Conservation (phyloP, 2,113 vertebrate genomes). For the Pseudonaja textilis region DNA sequence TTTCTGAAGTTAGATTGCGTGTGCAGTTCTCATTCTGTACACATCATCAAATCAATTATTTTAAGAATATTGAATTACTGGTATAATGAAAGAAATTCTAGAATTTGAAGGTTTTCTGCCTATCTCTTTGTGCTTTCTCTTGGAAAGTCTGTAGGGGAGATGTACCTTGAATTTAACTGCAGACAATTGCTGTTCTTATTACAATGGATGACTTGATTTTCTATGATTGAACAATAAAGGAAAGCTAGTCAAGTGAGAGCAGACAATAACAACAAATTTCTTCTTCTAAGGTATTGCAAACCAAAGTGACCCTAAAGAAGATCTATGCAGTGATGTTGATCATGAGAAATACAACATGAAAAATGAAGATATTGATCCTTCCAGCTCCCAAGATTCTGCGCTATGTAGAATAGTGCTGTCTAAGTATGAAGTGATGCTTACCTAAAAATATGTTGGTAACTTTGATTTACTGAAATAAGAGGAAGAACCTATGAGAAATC, state of each 20-base stretch:
- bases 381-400: constrained; percentile 30
- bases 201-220: not conserved
- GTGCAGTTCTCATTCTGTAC: not conserved
- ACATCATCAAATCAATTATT: not conserved
- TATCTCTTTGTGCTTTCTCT: not conserved
- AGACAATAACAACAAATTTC: constrained; percentile 12
- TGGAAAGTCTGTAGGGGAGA: not conserved
- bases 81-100: not conserved
- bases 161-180: not conserved
- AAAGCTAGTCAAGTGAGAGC: not conserved
- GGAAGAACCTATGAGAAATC: not conserved
- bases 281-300: constrained; percentile 51
- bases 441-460: not conserved
- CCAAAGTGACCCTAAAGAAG: constrained; percentile 18
- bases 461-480: not conserved
- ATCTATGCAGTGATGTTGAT: constrained; percentile 40
- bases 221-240: not conserved
- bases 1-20: not conserved
- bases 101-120: not conserved
- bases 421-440: constrained; percentile 43
- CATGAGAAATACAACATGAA: constrained; percentile 38
- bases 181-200: not conserved
- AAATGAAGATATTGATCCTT: constrained; percentile 12
- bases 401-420: constrained; percentile 20
- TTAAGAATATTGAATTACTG: not conserved